Evolutionary conservation across 2,797 vertebrate genomes (phyloP).

Genomic region (Oophaga sylvatica): DNA sequence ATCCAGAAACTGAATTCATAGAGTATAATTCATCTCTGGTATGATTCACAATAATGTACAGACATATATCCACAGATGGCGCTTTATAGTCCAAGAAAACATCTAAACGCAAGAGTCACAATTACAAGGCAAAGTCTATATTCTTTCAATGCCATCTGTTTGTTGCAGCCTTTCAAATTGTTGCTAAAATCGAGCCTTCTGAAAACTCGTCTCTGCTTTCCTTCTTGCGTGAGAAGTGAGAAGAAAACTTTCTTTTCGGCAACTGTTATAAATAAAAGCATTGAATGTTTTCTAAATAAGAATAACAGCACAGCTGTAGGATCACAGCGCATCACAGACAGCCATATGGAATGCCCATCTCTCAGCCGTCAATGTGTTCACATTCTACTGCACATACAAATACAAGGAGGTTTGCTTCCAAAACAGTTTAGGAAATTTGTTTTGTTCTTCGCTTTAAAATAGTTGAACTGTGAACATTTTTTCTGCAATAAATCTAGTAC

Average conservation of each 20-base stretch:
- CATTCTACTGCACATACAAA: conserved; percentile 35
- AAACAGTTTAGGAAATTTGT: neutral
- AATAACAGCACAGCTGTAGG: conserved; percentile 39
- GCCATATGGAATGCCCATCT: conserved; percentile 51
- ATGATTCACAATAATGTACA: conserved; percentile 7
- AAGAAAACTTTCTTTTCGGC: conserved; percentile 41
- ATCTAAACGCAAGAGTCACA: neutral
- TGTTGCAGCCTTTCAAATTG: conserved; percentile 20
- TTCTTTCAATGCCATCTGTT: conserved; percentile 23
- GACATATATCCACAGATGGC: conserved; percentile 9
- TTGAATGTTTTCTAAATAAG: conserved; percentile 39
- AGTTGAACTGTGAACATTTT: neutral
- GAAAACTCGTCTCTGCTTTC: conserved; percentile 29
- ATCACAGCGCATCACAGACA: conserved; percentile 40
- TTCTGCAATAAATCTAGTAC: neutral
- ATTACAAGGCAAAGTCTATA: neutral
- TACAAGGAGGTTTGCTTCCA: neutral
- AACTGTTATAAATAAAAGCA: conserved; percentile 46
- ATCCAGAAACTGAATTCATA: neutral
- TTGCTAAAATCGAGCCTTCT: conserved; percentile 27
- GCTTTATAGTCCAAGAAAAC: conserved; percentile 15
- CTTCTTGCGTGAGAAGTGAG: conserved; percentile 18
- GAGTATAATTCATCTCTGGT: neutral
- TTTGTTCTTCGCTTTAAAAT: neutral
- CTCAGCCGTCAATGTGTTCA: conserved; percentile 37